Evolutionary conservation across 1,140 invertebrate species (phyloP).

Genomic region (Panagrolaimus sp.): DNA sequence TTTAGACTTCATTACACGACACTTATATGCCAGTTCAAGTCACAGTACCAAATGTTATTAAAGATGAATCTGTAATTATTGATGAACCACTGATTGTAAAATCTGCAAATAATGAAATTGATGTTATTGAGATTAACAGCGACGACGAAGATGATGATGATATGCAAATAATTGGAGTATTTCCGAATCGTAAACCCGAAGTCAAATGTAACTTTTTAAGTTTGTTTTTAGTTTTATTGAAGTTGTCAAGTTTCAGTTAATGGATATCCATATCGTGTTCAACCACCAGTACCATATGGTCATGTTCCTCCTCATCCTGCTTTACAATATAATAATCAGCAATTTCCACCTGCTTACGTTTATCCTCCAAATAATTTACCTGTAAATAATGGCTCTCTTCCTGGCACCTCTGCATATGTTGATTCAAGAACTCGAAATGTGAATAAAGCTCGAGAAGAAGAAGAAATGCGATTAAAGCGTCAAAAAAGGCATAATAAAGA

Average conservation of each 20-base stretch:
- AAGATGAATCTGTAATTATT: constrained; percentile 29
- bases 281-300: background rate
- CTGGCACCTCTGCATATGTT: too few species aligned
- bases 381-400: too few species aligned
- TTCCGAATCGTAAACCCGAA: constrained; percentile 3
- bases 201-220: constrained; percentile 10
- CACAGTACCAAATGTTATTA: background rate
- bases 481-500: constrained; percentile 6
- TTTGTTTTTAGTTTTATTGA: constrained; percentile 24
- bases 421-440: background rate
- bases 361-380: too few species aligned
- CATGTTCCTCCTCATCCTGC: background rate
- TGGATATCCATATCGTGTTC: background rate
- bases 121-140: constrained; percentile 37
- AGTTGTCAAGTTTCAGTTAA: constrained; percentile 19
- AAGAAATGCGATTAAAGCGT: constrained; percentile 7
- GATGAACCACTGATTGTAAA: constrained; percentile 29
- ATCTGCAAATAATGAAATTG: constrained; percentile 23
- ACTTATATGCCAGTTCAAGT: constrained; percentile 26
- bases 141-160: constrained; percentile 31
- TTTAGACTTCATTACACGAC: constrained; percentile 23
- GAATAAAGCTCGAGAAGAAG: background rate
- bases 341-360: background rate
- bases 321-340: background rate
- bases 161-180: constrained; percentile 17